Evolutionary conservation across 92 coral and sea anemone genomes (phyloP), one percentile per base, ranked within the genome.

Genomic region (Phymanthus crucifer): DNA sequence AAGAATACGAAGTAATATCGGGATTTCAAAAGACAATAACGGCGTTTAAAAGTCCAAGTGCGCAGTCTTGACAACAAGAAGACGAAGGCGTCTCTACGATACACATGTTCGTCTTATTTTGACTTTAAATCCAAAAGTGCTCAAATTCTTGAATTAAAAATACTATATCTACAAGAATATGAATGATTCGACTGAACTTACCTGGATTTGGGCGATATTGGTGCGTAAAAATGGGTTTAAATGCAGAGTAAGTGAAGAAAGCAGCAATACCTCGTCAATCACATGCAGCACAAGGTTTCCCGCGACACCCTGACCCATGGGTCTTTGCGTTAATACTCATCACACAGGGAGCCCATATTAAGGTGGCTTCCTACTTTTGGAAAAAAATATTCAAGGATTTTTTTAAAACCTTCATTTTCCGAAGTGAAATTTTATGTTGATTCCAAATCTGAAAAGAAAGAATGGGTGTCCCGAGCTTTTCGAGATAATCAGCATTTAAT

Each of bases 271-370:
- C 68, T 61, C 4, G 32, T 61, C 13, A 29, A 27, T 61, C 68
- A 61, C 68, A 61, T 61, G 35, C 26, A 33, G 3, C 70, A 18
- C 14, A 32, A 21, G 26, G 45, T 4, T 58, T 65, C 70, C 71
- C 80, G 72, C 72, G 72, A 65, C 72, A 21, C 54, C 78, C 78
- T 40, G 72, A 77, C 81, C 26, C 72, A 77, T 37, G 40, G 57
- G 35, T 24, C 80, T 19, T 76, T 34, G 71, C 45, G 68, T 27
- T 3, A 61, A 54, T 6, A 21, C 2, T 21, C 3, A 61, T 27
- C 26, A 61, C 68, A 61, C 68, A 61, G 68, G 68, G 29, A 61
- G 5, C 68, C 68, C 68, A 29, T 11, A 21, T 50, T 21, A 17
- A 10, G n/a, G 4, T n/a, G n/a, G n/a, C n/a, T n/a, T n/a, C n/a